A percentile compares a stretch with the other conserved stretches of the same genome.
phyloP scores from a whole-genome alignment of 2,797 vertebrate species.

The Chelon auratus region DNA sequence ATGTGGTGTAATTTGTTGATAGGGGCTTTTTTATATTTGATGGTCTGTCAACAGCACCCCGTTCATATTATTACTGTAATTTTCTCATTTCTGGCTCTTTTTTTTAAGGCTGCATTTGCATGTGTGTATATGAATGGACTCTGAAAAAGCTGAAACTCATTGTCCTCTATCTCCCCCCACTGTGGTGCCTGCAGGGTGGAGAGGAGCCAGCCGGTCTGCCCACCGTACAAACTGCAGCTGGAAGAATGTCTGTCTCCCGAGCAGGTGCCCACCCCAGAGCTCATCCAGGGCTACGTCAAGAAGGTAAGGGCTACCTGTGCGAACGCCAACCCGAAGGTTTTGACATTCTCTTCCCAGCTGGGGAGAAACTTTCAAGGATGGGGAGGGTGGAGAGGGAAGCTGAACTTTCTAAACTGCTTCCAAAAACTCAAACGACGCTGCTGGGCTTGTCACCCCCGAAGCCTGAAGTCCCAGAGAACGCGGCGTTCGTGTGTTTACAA shows the following conservation, averaged over 20 bases:
- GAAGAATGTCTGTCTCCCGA: slow-evolving; percentile 90
- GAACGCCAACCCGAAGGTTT: slow-evolving; percentile 31
- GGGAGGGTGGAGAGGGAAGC: not conserved
- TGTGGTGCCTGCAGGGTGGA: slow-evolving; percentile 84
- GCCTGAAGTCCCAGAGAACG: slow-evolving; percentile 15
- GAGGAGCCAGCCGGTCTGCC: slow-evolving; percentile 82
- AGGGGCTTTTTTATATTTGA: slow-evolving; percentile 38
- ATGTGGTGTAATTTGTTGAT: slow-evolving; percentile 56
- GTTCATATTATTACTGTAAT: slow-evolving; percentile 39
- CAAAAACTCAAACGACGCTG: not conserved
- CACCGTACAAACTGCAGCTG: slow-evolving; percentile 89
- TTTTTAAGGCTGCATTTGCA: slow-evolving; percentile 14
- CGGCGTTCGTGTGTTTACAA: slow-evolving; percentile 19
- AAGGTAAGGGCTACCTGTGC: slow-evolving; percentile 85
- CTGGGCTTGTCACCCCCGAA: not conserved
- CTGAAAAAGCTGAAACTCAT: slow-evolving; percentile 47
- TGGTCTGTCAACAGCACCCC: slow-evolving; percentile 14
- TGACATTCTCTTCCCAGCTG: slow-evolving; percentile 28
- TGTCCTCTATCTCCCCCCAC: slow-evolving; percentile 43
- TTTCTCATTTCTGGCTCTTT: slow-evolving; percentile 19
- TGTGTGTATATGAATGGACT: slow-evolving; percentile 18
- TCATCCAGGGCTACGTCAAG: slow-evolving; percentile 94
- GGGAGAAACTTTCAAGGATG: not conserved
- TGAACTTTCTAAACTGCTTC: not conserved
- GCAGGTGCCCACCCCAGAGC: slow-evolving; percentile 89